Evolutionary conservation across 2,888 invertebrate genomes (phyloP), one percentile per base, ranked within the genome.

Genomic region (Thalpophila matura): DNA sequence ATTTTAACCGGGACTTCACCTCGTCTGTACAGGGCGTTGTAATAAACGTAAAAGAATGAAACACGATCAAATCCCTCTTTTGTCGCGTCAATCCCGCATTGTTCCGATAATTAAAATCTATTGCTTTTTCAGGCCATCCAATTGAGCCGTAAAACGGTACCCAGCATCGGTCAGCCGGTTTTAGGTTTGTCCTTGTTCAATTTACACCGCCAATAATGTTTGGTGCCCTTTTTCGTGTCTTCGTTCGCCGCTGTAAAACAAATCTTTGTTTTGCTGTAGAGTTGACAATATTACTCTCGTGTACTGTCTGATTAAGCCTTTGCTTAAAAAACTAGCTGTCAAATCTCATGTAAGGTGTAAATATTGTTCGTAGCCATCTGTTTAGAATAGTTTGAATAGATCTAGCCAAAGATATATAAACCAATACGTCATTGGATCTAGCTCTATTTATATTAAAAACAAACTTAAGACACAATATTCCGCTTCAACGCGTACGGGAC

Each of bases 61-160:
- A 46, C 40, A 24, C 31, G 20, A 73, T 68, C 45, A 42, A 73
- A 65, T 46, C 35, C 18, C 45, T 27, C 31, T 57, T 57, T 72
- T 65, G 26, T 46, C 22, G 16, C 22, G 33, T 37, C 50, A 51
- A 24, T 65, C 22, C 43, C 22, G 66, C 35, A 31, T 72, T 72
- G 47, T 64, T 18, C 29, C 35, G 16, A 46, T 72, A 65, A 65
- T 65, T 72, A 57, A 72, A 72, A 65, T 50, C 66, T 65, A 65
- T 72, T 68, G 57, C 45, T 50, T 46, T 50, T 72, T 24, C 26
- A 35, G 22, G 27, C 31, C 31, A 14, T 16, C 27, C 73, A 49
- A 66, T 55, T 57, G 26, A 31, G 46, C 31, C 40, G 45, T 66
- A 46, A 49, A 55, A 37, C 35, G 43, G 42, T 31, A 33, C 3